Evolutionary conservation across 2,888 invertebrate species (phyloP).

Genomic region (Cataglyphis altisquamis): DNA sequence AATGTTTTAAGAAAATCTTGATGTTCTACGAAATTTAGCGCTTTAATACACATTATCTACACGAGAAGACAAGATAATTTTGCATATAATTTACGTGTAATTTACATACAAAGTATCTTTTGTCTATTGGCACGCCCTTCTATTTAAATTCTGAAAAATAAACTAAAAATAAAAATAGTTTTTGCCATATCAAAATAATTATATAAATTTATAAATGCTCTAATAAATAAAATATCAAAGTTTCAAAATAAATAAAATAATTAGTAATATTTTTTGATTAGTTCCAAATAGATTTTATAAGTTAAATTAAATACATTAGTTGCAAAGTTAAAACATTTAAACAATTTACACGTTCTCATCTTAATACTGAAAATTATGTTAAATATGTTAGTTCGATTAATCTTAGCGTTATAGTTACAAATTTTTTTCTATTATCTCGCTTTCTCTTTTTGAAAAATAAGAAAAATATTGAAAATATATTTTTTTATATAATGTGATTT

Average conservation of each 20-base stretch:
- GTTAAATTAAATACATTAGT: neutral
- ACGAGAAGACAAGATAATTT: slow-evolving; percentile 23
- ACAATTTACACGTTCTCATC: neutral
- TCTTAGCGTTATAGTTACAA: neutral
- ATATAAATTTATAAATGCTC: neutral
- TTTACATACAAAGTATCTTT: slow-evolving; percentile 27
- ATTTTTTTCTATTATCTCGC: neutral
- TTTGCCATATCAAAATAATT: neutral
- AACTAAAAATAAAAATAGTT: slow-evolving; percentile 1
- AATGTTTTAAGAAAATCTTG: neutral
- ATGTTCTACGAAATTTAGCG: neutral
- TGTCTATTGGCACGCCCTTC: neutral
- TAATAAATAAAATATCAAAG: neutral
- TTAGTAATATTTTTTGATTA: neutral
- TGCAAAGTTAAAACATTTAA: neutral
- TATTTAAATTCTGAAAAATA: neutral
- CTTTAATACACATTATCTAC: neutral
- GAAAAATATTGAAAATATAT: neutral
- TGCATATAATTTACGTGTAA: slow-evolving; percentile 22
- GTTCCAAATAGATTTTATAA: neutral
- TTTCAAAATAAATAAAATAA: neutral
- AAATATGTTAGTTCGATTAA: neutral
- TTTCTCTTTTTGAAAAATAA: neutral
- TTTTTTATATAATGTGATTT: neutral
- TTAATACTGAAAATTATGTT: neutral